Evolutionary conservation across 1,140 invertebrate species (phyloP).

Genomic region (Sitophilus oryzae): DNA sequence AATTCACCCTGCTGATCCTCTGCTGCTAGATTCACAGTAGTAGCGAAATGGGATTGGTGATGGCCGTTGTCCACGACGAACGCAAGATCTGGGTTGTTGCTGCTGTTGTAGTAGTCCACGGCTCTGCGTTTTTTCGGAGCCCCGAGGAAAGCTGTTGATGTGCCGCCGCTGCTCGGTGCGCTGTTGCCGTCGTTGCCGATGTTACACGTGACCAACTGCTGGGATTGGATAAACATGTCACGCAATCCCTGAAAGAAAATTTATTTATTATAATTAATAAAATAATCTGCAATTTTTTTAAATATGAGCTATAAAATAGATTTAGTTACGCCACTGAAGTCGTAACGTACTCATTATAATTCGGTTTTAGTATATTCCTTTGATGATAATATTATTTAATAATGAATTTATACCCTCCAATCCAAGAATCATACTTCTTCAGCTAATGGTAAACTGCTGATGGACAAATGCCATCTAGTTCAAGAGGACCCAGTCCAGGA

Average conservation of each 20-base stretch:
- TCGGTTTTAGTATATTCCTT: too few relatives aligned
- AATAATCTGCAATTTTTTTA: too few relatives aligned
- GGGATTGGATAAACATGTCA: conserved; percentile 68
- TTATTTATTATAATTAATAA: too few relatives aligned
- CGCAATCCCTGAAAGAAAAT: conserved; percentile 58
- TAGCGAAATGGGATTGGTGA: background rate
- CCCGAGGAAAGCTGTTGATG: conserved; percentile 5
- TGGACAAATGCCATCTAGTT: too few relatives aligned
- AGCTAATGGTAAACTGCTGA: too few relatives aligned
- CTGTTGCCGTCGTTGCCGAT: conserved; percentile 39
- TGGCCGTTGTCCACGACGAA: conserved; percentile 14
- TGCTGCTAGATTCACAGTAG: background rate
- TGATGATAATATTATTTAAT: too few relatives aligned
- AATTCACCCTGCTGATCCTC: conserved; percentile 15
- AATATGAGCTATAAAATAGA: too few relatives aligned
- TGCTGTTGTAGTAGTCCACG: conserved; percentile 7
- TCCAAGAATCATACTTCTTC: too few relatives aligned
- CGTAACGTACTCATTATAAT: too few relatives aligned
- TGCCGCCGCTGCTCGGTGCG: background rate
- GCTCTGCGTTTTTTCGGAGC: conserved; percentile 16
- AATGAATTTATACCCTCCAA: too few relatives aligned
- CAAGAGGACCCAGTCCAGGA: too few relatives aligned
- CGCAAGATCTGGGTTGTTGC: conserved; percentile 2
- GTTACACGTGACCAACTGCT: conserved; percentile 55
- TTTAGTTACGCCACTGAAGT: too few relatives aligned